Evolutionary conservation across 2,113 vertebrate genomes (phyloP), one percentile per base, ranked within the genome.

Genomic region (Condylura cristata): DNA sequence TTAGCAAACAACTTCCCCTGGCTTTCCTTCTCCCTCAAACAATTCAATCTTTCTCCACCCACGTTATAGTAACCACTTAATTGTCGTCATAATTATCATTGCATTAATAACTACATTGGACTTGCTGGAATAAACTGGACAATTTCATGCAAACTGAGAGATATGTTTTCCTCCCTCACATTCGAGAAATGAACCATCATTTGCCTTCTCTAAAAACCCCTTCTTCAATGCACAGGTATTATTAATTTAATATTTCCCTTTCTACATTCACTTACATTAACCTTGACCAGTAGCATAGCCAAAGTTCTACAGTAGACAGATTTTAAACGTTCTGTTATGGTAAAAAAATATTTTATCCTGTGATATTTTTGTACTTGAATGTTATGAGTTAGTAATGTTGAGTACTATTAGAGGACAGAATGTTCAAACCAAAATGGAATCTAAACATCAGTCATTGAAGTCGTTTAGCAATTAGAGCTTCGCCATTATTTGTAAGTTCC

Each of bases 401-500:
- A 86, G 8, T 74, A 17, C 2, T 4, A 80, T 24, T 56, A 85
- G 41, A 63, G 39, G 46, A 75, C 22, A 80, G 51, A 91, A 46
- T 86, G 48, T 84, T 60, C 51, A 88, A 91, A 86, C 6, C 24
- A 66, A 94, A 94, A 89, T 41, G 60, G 4, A 56, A 34, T 56
- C 17, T 83, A 68, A 76, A 81, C 53, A 81, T 34, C 28, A 83
- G 22, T 60, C 60, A 78, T 56, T 81, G 20, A 92, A 80, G 7
- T 41, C 16, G 51, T 94, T 94, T 83, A 87, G 94, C 90, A 94
- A 75, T 65, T 93, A 94, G 90, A 91, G 60, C 14, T 74, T 82
- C 34, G 20, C 41, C 6, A 46, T 79, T 46, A 78, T 82, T 91
- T 78, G 39, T 79, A 76, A 85, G 56, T 95, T 14, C n/a, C 82